A percentile compares a stretch with the other conserved stretches of the same genome.
Conservation (phyloP, 2,797 vertebrate species). For the Sphenodon punctatus region DNA sequence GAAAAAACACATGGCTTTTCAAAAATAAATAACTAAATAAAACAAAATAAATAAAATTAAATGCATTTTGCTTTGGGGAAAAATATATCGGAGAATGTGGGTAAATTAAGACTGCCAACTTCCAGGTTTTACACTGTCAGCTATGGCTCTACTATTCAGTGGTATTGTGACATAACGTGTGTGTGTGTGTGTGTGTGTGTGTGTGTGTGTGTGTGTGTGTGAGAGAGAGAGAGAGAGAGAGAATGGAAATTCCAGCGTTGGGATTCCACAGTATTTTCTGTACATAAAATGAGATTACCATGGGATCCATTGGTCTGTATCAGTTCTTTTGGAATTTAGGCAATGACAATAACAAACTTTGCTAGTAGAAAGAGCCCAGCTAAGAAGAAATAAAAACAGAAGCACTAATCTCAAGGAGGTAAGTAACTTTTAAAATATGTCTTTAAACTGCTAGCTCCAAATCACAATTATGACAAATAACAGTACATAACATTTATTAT, state of each 20-base stretch:
- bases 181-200: not conserved
- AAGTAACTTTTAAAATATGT: not conserved
- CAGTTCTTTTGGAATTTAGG: slow-evolving; percentile 6
- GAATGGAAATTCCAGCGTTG: not conserved
- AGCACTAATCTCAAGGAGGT: slow-evolving; percentile 19
- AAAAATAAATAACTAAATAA: too few relatives aligned
- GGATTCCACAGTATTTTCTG: slow-evolving; percentile 15
- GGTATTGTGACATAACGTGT: slow-evolving; percentile 16
- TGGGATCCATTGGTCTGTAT: too few relatives aligned
- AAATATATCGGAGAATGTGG: slow-evolving; percentile 8
- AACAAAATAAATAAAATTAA: too few relatives aligned
- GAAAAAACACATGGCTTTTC: slow-evolving; percentile 22
- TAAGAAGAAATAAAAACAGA: slow-evolving; percentile 33
- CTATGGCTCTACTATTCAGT: slow-evolving; percentile 18
- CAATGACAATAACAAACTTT: slow-evolving; percentile 3
- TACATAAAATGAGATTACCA: slow-evolving; percentile 23
- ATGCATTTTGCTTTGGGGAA: not conserved
- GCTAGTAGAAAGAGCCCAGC: not conserved
- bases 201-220: not conserved
- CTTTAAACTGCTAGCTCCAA: slow-evolving; percentile 21
- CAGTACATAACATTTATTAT: not conserved
- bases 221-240: slow-evolving; percentile 23
- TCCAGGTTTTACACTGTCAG: slow-evolving; percentile 35
- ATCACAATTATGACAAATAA: slow-evolving; percentile 18
- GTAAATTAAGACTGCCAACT: slow-evolving; percentile 44